A percentile compares a stretch with the other conserved stretches of the same genome.
Evolutionary conservation across 2,113 vertebrate genomes (phyloP).

Genomic region (Erpornis zantholeuca): DNA sequence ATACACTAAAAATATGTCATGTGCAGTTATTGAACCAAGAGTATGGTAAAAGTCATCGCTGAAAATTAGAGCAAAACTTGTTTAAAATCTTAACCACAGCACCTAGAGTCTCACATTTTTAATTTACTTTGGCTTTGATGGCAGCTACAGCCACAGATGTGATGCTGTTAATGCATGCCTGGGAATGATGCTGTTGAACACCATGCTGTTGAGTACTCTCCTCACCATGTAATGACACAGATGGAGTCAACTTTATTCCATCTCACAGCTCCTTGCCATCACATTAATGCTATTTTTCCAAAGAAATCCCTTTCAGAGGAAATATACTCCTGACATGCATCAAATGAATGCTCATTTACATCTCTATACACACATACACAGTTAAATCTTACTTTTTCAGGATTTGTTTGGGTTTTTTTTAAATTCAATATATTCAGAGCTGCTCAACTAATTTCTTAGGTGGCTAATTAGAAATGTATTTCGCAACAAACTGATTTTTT

Average conservation of each 20-base stretch:
- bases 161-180: not conserved
- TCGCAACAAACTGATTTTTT: no score
- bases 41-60: not conserved
- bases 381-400: no score
- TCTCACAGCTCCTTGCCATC: not conserved
- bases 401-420: no score
- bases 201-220: not conserved
- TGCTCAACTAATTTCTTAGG: no score
- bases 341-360: not conserved
- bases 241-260: not conserved
- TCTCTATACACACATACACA: no score
- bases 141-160: not conserved
- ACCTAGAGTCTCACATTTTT: not conserved
- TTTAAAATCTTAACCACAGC: not conserved
- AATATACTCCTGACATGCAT: not conserved
- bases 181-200: not conserved
- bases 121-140: not conserved
- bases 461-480: no score
- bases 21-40: not conserved
- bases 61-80: not conserved
- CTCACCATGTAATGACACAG: not conserved
- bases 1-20: not conserved
- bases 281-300: not conserved
- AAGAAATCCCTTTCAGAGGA: not conserved
- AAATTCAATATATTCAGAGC: no score